Evolutionary conservation across 2,888 invertebrate genomes (phyloP), one percentile per base, ranked within the genome.

Genomic region (Caenorhabditis sp.): DNA sequence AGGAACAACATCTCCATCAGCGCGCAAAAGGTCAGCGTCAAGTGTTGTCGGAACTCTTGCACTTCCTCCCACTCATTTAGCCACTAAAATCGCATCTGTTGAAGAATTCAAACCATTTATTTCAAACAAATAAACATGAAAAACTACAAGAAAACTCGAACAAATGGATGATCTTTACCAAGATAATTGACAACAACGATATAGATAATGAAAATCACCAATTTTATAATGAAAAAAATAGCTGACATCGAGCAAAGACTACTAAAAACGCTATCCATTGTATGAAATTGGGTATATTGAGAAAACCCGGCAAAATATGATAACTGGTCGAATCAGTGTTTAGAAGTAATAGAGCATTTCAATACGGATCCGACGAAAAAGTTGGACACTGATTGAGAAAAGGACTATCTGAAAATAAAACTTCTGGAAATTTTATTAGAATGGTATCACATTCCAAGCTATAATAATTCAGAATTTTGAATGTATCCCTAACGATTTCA

Each of bases 331-430:
- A 23, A 38, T 31, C 21, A 2, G 27, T 54, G 23, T 26, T 60
- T 56, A 75, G 36, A 69, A 87, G 60, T 79, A 80, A 68, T 83
- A 81, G 31, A 85, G 78, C 77, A 85, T 78, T 60, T 87, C 85
- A 43, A 81, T 77, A 54, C 83, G 77, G 57, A 87, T 81, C 21
- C 78, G 72, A 50, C 70, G 69, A 61, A 79, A 84, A 49, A 87
- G 59, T 60, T 75, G 77, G 17, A 83, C 59, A 25, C 83, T 76
- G 20, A 75, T 54, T 53, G 78, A 57, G 50, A 85, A 65, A 38
- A 77, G 62, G 10, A 67, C 27, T 12, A 81, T 23, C 85, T 85
- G 78, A 74, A 82, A 81, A 8, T 20, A 8, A 26, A 38, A 59
- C 43, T 38, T 10, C 2, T 58, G 31, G 26, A 8, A 36, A 36